Conservation (phyloP, 2,113 vertebrate species). For the Ailurus styani region DNA sequence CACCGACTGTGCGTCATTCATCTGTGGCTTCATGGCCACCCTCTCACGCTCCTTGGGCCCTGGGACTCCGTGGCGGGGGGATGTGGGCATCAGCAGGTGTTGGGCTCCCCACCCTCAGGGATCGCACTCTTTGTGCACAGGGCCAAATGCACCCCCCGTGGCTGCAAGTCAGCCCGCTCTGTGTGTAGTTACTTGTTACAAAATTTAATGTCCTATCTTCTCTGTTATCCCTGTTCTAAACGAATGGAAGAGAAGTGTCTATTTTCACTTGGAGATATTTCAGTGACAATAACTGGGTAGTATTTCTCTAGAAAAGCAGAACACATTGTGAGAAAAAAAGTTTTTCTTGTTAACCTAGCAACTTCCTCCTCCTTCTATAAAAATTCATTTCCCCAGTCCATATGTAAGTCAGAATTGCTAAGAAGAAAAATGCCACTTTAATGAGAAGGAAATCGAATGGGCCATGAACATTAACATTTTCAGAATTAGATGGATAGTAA, state of each 20-base stretch:
- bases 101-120: background rate
- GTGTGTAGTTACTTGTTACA: background rate
- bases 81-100: background rate
- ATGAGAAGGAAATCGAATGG: slow-evolving; percentile 42
- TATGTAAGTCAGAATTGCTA: slow-evolving; percentile 45
- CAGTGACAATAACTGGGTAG: slow-evolving; percentile 5
- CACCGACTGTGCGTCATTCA: slow-evolving; percentile 85
- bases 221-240: background rate
- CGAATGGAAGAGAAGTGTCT: background rate
- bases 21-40: slow-evolving; percentile 88
- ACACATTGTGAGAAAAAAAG: background rate
- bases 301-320: slow-evolving; percentile 36
- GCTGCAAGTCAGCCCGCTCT: background rate
- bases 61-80: fast-evolving
- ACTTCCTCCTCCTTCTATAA: slow-evolving; percentile 7
- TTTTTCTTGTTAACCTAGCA: slow-evolving; percentile 30
- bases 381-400: slow-evolving; percentile 37
- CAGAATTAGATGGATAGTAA: slow-evolving; percentile 49
- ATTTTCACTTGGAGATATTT: slow-evolving; percentile 11
- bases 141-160: background rate
- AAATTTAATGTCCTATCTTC: background rate
- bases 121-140: background rate
- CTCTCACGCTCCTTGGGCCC: slow-evolving; percentile 69
- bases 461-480: slow-evolving; percentile 23
- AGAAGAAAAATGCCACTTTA: slow-evolving; percentile 49